Evolutionary conservation across 2,888 invertebrate genomes (phyloP).

Genomic region (Napeogenes sylphis): DNA sequence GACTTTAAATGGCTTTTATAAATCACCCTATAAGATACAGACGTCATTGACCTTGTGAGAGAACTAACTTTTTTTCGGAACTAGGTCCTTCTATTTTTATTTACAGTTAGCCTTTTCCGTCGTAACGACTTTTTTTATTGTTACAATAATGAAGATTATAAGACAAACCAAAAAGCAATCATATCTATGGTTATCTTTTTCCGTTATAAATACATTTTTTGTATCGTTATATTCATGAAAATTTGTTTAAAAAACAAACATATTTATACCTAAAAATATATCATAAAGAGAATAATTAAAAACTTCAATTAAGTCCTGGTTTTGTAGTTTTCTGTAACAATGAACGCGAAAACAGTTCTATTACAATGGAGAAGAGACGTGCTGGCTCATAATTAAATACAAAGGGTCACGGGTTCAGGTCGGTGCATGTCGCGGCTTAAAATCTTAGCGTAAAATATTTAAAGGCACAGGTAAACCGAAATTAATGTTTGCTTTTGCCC

Average conservation of each 20-base stretch:
- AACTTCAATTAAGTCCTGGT: background rate
- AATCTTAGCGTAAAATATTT: slow-evolving; percentile 12
- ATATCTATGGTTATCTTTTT: too few relatives aligned
- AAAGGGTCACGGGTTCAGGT: slow-evolving; percentile 13
- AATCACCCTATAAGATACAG: slow-evolving; percentile 22
- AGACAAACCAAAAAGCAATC: too few relatives aligned
- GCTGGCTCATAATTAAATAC: slow-evolving; percentile 1
- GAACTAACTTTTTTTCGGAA: background rate
- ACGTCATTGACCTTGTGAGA: slow-evolving; percentile 9
- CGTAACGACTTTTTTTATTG: background rate
- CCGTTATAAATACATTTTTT: too few relatives aligned
- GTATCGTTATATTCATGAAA: too few relatives aligned
- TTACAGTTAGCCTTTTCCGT: background rate
- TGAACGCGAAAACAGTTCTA: background rate
- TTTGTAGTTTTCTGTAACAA: background rate
- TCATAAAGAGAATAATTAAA: background rate
- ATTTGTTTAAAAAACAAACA: too few relatives aligned
- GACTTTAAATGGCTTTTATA: slow-evolving; percentile 21
- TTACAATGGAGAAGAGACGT: background rate
- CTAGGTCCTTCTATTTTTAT: background rate
- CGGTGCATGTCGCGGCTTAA: slow-evolving; percentile 27
- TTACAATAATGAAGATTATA: background rate
- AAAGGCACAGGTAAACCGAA: background rate
- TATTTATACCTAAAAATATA: background rate
- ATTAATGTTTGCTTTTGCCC: background rate